Evolutionary conservation across 2,888 invertebrate genomes (phyloP), one percentile per base, ranked within the genome.

Genomic region (Nysson spinosus): DNA sequence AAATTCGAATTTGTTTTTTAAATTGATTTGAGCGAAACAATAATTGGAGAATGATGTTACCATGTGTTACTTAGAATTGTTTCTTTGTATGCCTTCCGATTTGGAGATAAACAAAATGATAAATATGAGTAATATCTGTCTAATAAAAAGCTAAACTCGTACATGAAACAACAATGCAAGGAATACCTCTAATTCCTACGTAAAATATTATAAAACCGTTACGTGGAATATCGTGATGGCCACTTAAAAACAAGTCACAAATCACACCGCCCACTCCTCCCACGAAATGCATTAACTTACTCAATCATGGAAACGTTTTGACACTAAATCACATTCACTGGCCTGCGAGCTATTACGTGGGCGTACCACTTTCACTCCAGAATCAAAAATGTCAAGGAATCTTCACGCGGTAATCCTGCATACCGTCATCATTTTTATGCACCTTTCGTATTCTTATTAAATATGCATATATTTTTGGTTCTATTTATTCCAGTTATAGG

Each of bases 321-420:
- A 56, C 57, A 20, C 44, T 69, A 69, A 69, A 61, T 70, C 69
- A 69, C 58, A 40, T 17, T 9, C 37, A 49, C 37, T 12, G 16
- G 35, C 22, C 28, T 28, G 2, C 28, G 52, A 17, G 22, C 24
- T 14, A 22, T 24, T 26, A 43, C 56, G 69, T 70, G 24, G 70
- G 69, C 44, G 66, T 54, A 32, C 32, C 60, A 78, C 79, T 79
- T 78, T 79, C 79, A 76, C 78, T 74, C 69, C 62, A 64, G 66
- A 69, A 77, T 75, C 56, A 66, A 51, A 79, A 79, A 76, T 75
- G 78, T 78, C 79, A 72, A 69, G 72, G 75, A 69, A 73, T 70
- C 61, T 55, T 51, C 52, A 17, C 22, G 9, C 11, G 20, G 11
- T 16, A 14, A 14, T 0, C 2, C 5, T 6, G 5, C 19, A 4